phyloP scores from a whole-genome alignment of 2,113 vertebrate species.

The Ahaetulla prasina region DNA sequence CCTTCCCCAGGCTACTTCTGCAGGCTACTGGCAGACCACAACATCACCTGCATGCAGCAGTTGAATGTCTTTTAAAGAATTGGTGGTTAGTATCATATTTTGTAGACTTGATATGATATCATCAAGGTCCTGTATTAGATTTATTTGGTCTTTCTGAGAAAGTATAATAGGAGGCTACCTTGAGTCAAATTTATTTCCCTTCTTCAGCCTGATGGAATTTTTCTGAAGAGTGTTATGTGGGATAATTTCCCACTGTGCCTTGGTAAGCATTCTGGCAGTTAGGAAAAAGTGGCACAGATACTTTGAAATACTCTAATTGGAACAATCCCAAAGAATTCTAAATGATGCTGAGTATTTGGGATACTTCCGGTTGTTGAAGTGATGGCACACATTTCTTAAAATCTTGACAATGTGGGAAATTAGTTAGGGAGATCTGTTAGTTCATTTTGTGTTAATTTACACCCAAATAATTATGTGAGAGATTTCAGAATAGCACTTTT shows the following conservation, averaged over 20 bases:
- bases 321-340: neutral
- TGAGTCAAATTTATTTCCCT: neutral
- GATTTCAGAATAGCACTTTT: neutral
- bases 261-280: neutral
- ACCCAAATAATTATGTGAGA: neutral
- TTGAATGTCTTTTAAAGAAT: neutral
- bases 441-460: neutral
- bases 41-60: neutral
- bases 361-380: neutral
- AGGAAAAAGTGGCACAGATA: neutral
- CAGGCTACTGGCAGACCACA: too few species aligned
- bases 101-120: neutral
- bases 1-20: too few species aligned
- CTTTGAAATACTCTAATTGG: neutral
- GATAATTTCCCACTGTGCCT: neutral
- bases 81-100: neutral
- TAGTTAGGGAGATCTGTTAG: neutral
- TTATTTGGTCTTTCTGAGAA: neutral
- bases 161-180: neutral
- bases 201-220: neutral
- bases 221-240: neutral
- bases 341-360: neutral
- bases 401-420: neutral
- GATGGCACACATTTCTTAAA: neutral
- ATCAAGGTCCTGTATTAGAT: neutral